phyloP scores from a whole-genome alignment of 2,888 invertebrate species.

The Melieria omissa region DNA sequence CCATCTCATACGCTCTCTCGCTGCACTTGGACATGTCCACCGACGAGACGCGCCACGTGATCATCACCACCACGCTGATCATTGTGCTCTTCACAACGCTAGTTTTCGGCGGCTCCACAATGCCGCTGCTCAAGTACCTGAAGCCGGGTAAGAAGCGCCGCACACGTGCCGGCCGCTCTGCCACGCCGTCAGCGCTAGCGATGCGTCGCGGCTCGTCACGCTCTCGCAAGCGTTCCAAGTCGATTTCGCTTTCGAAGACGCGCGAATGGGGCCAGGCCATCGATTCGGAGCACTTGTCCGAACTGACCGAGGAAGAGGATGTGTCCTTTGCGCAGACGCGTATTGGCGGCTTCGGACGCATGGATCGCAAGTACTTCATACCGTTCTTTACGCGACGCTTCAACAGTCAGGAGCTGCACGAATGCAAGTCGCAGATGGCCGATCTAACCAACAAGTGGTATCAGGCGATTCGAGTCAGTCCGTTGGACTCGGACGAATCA shows the following conservation, averaged over 20 bases:
- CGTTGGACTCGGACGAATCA: conserved; percentile 86
- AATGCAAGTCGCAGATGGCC: conserved; percentile 96
- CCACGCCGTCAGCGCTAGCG: conserved; percentile 50
- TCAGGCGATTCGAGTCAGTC: conserved; percentile 91
- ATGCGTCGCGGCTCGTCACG: conserved; percentile 62
- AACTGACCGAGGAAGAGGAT: conserved; percentile 93
- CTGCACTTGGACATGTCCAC: conserved; percentile 90
- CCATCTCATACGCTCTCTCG: conserved; percentile 97
- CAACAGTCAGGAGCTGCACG: conserved; percentile 94
- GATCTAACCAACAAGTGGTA: conserved; percentile 97
- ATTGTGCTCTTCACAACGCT: conserved; percentile 96
- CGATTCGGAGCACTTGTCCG: conserved; percentile 92
- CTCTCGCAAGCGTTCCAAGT: conserved; percentile 76
- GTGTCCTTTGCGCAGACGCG: conserved; percentile 82
- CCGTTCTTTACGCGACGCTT: conserved; percentile 97
- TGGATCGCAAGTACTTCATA: conserved; percentile 93
- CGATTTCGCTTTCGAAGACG: conserved; percentile 95
- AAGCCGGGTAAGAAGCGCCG: conserved; percentile 69
- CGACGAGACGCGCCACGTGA: conserved; percentile 93
- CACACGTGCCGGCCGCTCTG: conserved; percentile 53
- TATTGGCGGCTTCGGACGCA: conserved; percentile 87
- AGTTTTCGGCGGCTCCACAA: conserved; percentile 95
- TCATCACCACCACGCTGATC: conserved; percentile 97
- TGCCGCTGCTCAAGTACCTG: conserved; percentile 94
- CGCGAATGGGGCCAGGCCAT: conserved; percentile 97